Percentiles rank a stretch among this genome's conserved stretches.
phyloP scores from a whole-genome alignment of 1,140 invertebrate species.

The Trichomalopsis sarcophagae region DNA sequence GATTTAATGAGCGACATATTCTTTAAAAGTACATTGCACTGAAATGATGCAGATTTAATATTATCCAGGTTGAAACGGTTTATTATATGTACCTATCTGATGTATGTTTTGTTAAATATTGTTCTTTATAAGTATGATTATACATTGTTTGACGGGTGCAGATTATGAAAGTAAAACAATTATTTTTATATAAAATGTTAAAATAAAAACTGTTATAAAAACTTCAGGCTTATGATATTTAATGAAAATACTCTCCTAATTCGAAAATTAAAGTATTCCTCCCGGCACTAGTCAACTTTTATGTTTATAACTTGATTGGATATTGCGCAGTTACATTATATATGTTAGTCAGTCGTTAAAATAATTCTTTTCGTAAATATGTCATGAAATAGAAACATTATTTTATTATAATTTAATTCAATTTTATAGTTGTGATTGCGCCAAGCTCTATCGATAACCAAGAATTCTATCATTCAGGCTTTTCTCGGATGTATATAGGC shows the following conservation, averaged over 20 bases:
- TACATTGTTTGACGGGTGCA: not conserved
- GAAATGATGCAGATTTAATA: not conserved
- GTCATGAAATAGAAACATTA: too few species aligned
- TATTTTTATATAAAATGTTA: slow-evolving; percentile 42
- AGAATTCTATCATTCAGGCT: not conserved
- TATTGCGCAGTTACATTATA: too few species aligned
- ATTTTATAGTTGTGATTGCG: too few species aligned
- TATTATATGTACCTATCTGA: not conserved
- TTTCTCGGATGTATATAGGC: too few species aligned
- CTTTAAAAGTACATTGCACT: not conserved
- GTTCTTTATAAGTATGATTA: not conserved
- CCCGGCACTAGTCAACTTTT: too few species aligned
- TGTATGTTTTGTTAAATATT: not conserved
- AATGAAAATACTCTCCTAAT: too few species aligned
- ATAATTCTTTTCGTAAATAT: too few species aligned
- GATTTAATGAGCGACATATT: too few species aligned
- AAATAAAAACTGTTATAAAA: slow-evolving; percentile 30
- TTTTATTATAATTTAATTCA: too few species aligned
- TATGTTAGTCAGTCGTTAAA: too few species aligned
- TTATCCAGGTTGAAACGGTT: not conserved
- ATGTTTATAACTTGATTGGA: too few species aligned
- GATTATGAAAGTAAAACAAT: slow-evolving; percentile 14
- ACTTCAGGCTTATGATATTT: not conserved
- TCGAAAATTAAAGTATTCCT: too few species aligned
- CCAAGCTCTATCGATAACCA: not conserved